Evolutionary conservation across 2,888 invertebrate species (phyloP), one percentile per base, ranked within the genome.

Genomic region (Synanthedon tipuliformis): DNA sequence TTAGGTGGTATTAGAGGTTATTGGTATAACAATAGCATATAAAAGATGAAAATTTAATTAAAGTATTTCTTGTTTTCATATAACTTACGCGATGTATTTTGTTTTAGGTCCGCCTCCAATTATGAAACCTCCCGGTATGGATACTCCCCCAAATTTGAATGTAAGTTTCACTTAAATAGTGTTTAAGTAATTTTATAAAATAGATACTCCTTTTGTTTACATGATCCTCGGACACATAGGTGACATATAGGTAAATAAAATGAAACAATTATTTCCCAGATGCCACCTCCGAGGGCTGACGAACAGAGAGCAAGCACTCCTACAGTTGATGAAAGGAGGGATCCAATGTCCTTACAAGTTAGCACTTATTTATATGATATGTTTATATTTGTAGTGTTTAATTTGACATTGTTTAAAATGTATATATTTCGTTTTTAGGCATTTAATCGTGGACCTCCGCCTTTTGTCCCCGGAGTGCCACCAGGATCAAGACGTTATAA

Each of bases 281-380:
- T 81, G 61, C 73, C 75, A n/a, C 45, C 16, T 16, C 49, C 23
- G 15, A 73, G 83, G 59, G 61, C 78, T 4, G 83, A 84, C 13
- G 92, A 92, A 71, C 92, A 92, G 65, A 87, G 92, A 51, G 89
- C 92, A 0, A 91, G 91, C 51, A 93, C 93, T 8, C 93, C 93
- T 1, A 93, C 93, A 1, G 89, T 93, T 51, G 92, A 92, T 65
- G 92, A 92, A 72, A 68, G 85, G 53, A 69, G 84, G 53, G 86
- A 85, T 58, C 75, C 80, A 2, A 71, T 81, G 63, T 69, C 76
- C n/a, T 66, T 75, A 40, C 83, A 81, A 77, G 83, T 84, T 71
- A 58, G 40, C 55, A 45, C n/a, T 45, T 45, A 45, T n/a, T 34
- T 23, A 23, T 23, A 34, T 34, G 10, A 41, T 23, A 53, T 53